phyloP scores from a whole-genome alignment of 1,140 invertebrate genomes.

The Drosophila bipectinata region DNA sequence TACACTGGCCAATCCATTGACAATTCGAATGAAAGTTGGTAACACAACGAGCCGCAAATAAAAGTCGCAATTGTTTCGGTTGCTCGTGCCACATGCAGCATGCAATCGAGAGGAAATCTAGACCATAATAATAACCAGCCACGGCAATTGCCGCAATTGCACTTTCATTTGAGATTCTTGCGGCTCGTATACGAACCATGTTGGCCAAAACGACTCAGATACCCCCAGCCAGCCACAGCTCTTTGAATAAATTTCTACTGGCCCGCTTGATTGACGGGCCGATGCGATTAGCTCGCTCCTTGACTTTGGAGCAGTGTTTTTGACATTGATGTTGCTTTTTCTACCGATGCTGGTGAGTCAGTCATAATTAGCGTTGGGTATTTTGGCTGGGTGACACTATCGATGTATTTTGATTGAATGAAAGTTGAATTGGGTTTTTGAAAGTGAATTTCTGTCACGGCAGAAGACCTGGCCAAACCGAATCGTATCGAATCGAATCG shows the following conservation, averaged over 20 bases:
- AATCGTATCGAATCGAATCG: conserved; percentile 23
- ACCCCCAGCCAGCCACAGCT: neutral
- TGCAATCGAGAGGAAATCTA: conserved; percentile 47
- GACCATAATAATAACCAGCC: conserved; percentile 44
- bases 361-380: conserved; percentile 61
- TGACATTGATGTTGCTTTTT: conserved; percentile 43
- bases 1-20: conserved; percentile 58
- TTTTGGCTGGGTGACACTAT: conserved; percentile 62
- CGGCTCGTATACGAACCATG: neutral
- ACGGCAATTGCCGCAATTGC: conserved; percentile 35
- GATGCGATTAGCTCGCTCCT: conserved; percentile 40
- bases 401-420: conserved; percentile 62
- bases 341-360: conserved; percentile 27
- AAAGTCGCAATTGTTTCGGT: conserved; percentile 37
- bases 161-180: conserved; percentile 50
- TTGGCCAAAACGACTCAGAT: conserved; percentile 4
- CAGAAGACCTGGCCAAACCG: conserved; percentile 35
- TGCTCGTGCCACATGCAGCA: conserved; percentile 19
- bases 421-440: conserved; percentile 61
- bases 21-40: conserved; percentile 73
- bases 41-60: conserved; percentile 19
- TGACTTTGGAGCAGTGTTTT: conserved; percentile 22
- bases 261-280: conserved; percentile 39
- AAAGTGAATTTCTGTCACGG: conserved; percentile 57
- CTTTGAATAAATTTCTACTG: conserved; percentile 51